Percentiles rank a stretch among this genome's conserved stretches.
Evolutionary conservation across 2,888 invertebrate genomes (phyloP).

Genomic region (Perizoma affinitatum): DNA sequence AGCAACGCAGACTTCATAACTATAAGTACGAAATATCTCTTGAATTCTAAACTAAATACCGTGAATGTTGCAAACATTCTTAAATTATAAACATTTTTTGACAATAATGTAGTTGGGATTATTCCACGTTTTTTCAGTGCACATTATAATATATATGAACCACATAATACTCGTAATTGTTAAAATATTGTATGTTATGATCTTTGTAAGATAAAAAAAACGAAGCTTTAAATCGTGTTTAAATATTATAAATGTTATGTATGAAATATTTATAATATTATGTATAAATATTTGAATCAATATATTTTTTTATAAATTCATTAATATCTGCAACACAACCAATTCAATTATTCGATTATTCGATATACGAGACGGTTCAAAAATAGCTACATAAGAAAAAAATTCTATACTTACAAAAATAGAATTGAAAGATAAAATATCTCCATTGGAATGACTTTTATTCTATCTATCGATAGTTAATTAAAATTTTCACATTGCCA

Average conservation of each 20-base stretch:
- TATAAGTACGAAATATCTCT: constrained; percentile 6
- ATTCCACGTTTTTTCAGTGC: constrained; percentile 37
- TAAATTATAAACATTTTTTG: constrained; percentile 54
- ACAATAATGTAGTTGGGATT: constrained; percentile 76
- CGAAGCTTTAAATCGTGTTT: constrained; percentile 80
- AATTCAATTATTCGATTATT: background rate
- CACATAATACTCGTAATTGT: constrained; percentile 30
- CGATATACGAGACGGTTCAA: background rate
- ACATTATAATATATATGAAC: constrained; percentile 27
- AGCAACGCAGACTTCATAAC: background rate
- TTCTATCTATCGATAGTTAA: background rate
- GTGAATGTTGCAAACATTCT: no score
- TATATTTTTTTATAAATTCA: constrained; percentile 16
- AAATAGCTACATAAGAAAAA: background rate
- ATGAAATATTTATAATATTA: constrained; percentile 34
- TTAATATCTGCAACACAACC: constrained; percentile 12
- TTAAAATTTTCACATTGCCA: background rate
- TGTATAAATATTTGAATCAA: constrained; percentile 24
- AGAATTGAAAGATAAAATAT: no score
- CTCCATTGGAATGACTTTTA: no score
- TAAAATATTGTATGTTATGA: constrained; percentile 50
- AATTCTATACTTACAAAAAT: no score
- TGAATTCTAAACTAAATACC: no score
- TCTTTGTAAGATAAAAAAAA: constrained; percentile 72
- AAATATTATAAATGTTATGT: constrained; percentile 50